A percentile compares a stretch with the other conserved stretches of the same genome.
Conservation (phyloP, 2,113 vertebrate genomes). For the Paramormyrops kingsleyae region DNA sequence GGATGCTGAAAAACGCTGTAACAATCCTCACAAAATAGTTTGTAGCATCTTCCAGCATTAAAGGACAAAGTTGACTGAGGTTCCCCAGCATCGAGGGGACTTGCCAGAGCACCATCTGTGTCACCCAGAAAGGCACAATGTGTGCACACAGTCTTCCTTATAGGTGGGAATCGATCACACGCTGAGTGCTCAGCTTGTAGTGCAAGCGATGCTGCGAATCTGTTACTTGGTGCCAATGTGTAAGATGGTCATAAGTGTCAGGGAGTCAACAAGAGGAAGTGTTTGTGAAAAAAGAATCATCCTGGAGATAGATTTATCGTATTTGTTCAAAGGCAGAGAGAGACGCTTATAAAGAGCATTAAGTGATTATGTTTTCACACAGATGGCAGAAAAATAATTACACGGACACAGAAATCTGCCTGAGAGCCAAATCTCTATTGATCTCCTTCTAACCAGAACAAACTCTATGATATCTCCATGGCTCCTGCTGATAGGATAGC, state of each 20-base stretch:
- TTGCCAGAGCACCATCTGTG: not conserved
- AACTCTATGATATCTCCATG: not conserved
- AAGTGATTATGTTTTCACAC: slow-evolving; percentile 1
- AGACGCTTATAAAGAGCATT: not conserved
- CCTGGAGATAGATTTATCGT: not conserved
- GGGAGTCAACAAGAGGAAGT: not conserved
- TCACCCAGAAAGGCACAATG: not conserved
- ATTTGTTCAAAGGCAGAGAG: not conserved
- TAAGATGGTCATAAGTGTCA: slow-evolving; percentile 3
- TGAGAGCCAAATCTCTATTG: not conserved
- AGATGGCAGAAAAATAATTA: not conserved
- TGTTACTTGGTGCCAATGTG: not conserved
- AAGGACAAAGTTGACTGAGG: not conserved
- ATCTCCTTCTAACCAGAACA: not conserved
- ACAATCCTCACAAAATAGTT: not conserved
- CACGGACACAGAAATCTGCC: not conserved
- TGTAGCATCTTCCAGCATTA: not conserved
- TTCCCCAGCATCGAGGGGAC: not conserved
- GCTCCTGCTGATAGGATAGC: not conserved
- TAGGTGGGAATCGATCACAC: slow-evolving; percentile 1
- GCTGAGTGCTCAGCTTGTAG: not conserved
- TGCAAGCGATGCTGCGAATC: not conserved
- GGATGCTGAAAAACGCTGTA: not conserved
- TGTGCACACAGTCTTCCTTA: not conserved
- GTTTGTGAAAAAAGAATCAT: not conserved